These are phyloP conservation scores for Pterophyllum scalare DNA, from an alignment of 2,113 vertebrate genomes.

Conservation along the genomic window DNA sequence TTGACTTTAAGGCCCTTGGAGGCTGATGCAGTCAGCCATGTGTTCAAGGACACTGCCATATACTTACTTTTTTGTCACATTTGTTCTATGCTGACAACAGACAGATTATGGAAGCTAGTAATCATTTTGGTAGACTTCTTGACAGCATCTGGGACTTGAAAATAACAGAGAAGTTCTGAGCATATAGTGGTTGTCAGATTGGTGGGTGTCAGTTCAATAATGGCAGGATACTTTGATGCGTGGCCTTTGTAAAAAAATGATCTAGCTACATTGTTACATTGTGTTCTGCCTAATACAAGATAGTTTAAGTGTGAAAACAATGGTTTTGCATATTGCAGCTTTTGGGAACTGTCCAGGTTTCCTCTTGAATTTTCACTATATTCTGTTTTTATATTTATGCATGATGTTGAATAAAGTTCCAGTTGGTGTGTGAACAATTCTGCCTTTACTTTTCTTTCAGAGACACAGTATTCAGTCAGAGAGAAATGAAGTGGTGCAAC, in stretches of 20 bases:
- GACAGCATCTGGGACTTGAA: neutral
- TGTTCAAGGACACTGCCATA: neutral
- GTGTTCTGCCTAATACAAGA: neutral
- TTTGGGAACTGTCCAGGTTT: neutral
- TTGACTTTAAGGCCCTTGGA: neutral
- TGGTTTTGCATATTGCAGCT: neutral
- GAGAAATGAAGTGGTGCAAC: neutral
- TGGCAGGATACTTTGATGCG: neutral
- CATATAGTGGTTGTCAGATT: neutral
- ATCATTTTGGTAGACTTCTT: slow-evolving; percentile 6
- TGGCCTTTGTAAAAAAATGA: neutral
- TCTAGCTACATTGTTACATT: neutral
- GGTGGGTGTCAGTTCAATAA: neutral
- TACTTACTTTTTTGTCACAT: slow-evolving; percentile 1
- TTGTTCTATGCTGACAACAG: slow-evolving; percentile 18
- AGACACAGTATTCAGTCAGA: neutral
- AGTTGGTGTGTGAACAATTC: neutral
- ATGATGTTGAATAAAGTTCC: neutral
- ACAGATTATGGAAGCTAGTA: slow-evolving; percentile 8
- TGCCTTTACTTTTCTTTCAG: neutral
- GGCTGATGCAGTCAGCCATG: neutral
- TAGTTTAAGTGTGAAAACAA: neutral
- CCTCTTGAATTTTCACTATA: neutral
- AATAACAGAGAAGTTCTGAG: slow-evolving; percentile 3
- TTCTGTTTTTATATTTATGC: neutral